Conservation (phyloP, 2,888 invertebrate species). For the Subacronicta megacephala region DNA sequence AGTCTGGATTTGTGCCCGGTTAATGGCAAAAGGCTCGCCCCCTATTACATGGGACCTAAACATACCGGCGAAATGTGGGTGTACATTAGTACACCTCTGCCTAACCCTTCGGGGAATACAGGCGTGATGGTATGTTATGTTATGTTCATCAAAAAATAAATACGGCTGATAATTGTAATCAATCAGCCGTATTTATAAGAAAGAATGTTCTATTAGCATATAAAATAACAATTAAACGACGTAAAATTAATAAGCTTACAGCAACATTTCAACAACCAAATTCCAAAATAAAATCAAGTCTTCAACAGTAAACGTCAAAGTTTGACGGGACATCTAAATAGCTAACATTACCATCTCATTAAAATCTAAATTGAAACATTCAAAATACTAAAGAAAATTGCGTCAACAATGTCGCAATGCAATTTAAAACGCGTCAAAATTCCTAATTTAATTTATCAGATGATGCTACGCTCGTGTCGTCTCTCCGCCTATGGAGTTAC, state of each 20-base stretch:
- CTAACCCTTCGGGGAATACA: too few species aligned
- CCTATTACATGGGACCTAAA: too few species aligned
- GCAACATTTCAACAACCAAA: constrained; percentile 20
- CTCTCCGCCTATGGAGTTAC: constrained; percentile 47
- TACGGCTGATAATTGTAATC: too few species aligned
- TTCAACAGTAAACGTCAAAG: constrained; percentile 25
- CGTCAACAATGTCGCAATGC: constrained; percentile 38
- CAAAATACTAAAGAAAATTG: constrained; percentile 37
- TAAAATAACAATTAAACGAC: constrained; percentile 1
- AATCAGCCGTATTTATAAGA: too few species aligned
- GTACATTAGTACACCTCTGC: too few species aligned
- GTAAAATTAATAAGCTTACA: constrained; percentile 1
- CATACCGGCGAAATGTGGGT: too few species aligned
- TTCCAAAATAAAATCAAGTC: constrained; percentile 27
- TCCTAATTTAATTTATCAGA: constrained; percentile 37
- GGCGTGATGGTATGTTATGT: too few species aligned
- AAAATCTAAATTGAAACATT: constrained; percentile 52
- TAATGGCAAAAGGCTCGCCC: too few species aligned
- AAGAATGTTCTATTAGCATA: too few species aligned
- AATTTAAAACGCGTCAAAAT: constrained; percentile 47
- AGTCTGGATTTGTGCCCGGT: too few species aligned
- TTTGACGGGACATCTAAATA: constrained; percentile 32
- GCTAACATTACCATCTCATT: constrained; percentile 50
- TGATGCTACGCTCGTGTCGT: constrained; percentile 18
- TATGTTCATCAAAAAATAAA: too few species aligned